Base-by-base conservation (phyloP, 2,113 vertebrate species). In the Ctenodactylus gundi region DNA sequence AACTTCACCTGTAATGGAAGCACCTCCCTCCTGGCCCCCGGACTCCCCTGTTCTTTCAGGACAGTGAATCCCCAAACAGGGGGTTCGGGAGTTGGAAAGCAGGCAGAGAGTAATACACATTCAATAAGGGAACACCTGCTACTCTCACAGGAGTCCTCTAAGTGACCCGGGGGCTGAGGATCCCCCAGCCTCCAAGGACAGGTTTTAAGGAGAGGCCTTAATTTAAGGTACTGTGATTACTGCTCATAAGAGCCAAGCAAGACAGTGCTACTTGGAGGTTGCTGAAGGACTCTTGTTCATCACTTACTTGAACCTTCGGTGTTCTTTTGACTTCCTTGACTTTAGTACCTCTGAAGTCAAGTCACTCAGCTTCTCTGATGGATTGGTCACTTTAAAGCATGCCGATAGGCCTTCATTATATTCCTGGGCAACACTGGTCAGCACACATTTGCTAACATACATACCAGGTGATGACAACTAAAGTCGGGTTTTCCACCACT, bases 211-310 rank as follows among this genome's bases (percentile, higher is more conserved):
- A 89, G 91, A 94, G 95, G 87, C 95, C 88, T 96, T 94, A 90
- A 91, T 91, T 95, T 94, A 97, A 97, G 97, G 96, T 84, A 94
- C 96, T 77, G 72, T 44, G 34, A 81, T 91, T 84, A 92, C 75
- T 80, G 96, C 94, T 97, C 96, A 44, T 72, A 72, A 90, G 95
- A 93, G 94, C 92, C 95, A 76, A 87, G 80, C 44, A 58, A 58
- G 72, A 78, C 76, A 51, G 90, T 3, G 46, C 70, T 36, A 27
- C 84, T 27, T 15, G 23, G 64, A 93, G 94, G 90, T 6, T 68
- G 90, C 51, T n/a, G 76, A 0, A 62, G 80, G 90, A 31, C 39
- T 51, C 64, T 39, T 36, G 70, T 39, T 62, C 41, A 29, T 23
- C 4, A 31, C 60, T 60, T 44, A 8, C 53, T 53, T 27, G 78